Conservation (phyloP, 2,888 invertebrate genomes). For the Tenthredo distinguenda region DNA sequence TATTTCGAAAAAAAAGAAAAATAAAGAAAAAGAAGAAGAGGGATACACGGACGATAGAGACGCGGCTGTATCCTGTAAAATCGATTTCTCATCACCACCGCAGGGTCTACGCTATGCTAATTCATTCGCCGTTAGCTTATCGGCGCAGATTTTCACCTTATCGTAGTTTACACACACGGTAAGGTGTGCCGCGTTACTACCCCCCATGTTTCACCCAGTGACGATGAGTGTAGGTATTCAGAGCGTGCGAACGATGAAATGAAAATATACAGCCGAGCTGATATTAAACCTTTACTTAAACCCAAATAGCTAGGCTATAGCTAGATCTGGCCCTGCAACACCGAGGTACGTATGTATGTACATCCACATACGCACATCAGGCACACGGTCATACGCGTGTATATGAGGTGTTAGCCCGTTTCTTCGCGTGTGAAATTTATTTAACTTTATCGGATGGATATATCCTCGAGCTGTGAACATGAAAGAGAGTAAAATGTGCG, state of each 20-base stretch:
- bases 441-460: conserved; percentile 12
- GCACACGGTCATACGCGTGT: background rate
- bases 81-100: background rate
- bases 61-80: background rate
- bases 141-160: background rate
- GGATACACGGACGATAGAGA: background rate
- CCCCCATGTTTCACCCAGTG: background rate
- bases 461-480: background rate
- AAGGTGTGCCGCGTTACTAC: background rate
- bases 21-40: too few species aligned
- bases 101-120: background rate
- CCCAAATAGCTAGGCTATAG: background rate
- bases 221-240: conserved; percentile 22
- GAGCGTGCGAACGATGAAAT: conserved; percentile 33
- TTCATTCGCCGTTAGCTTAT: conserved; percentile 23
- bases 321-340: background rate
- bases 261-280: conserved; percentile 33
- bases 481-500: conserved; percentile 7
- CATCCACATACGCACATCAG: too few species aligned
- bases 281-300: conserved; percentile 38
- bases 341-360: background rate
- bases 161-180: conserved; percentile 24
- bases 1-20: background rate
- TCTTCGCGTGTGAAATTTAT: conserved; percentile 39
- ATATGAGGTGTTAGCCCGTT: background rate